A percentile compares a stretch with the other conserved stretches of the same genome.
Conservation (phyloP, 1,140 invertebrate species). For the Brachionus sp. region DNA sequence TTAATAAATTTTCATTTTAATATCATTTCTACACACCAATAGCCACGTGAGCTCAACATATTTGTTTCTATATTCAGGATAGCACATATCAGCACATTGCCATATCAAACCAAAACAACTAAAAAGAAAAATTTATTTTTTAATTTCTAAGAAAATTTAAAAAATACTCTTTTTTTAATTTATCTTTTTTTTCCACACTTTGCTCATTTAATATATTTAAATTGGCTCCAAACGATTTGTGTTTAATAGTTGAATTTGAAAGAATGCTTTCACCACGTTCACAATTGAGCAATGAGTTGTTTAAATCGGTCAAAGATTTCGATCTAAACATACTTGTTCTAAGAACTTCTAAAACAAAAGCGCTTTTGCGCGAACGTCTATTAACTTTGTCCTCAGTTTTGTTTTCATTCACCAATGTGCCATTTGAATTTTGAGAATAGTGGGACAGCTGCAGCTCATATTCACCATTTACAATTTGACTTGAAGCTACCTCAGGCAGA, state of each 20-base stretch:
- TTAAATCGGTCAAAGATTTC: constrained; percentile 11
- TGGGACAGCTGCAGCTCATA: not conserved
- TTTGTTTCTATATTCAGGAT: constrained; percentile 26
- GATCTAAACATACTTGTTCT: constrained; percentile 43
- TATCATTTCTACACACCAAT: not conserved
- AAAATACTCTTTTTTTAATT: not conserved
- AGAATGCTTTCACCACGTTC: not conserved
- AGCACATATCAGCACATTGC: constrained; percentile 45
- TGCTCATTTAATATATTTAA: not conserved
- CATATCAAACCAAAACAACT: constrained; percentile 38
- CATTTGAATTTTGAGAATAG: constrained; percentile 2
- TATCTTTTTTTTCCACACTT: not conserved
- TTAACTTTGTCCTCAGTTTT: not conserved
- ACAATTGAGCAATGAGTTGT: not conserved
- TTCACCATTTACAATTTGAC: not conserved
- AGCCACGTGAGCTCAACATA: constrained; percentile 14
- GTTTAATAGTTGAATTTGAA: not conserved
- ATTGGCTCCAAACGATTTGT: constrained; percentile 21
- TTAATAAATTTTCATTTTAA: not conserved
- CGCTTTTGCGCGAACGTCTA: constrained; percentile 1
- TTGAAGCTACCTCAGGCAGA: not conserved
- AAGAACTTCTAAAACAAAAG: constrained; percentile 12
- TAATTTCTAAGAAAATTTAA: not conserved
- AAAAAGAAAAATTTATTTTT: not conserved
- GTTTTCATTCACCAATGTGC: not conserved